Evolutionary conservation across 2,888 invertebrate genomes (phyloP), one percentile per base, ranked within the genome.

Genomic region (Drosophila anomalipes): DNA sequence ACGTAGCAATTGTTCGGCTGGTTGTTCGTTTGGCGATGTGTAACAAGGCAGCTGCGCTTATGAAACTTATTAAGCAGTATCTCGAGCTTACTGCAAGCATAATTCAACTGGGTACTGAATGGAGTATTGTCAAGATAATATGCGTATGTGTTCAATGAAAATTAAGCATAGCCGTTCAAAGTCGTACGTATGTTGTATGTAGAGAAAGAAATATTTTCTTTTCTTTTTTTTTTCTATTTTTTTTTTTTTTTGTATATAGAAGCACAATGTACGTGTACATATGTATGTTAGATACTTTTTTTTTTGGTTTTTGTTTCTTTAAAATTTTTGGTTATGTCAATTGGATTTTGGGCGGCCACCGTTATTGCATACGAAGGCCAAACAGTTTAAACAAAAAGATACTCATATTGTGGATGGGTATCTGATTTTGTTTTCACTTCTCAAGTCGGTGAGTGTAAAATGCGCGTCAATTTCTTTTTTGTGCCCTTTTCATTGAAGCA

Each of bases 21-120:
- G 64, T 82, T 86, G 82, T 82, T 87, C 70, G 85, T 81, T 86
- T 72, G 87, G 85, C 78, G 84, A 86, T 86, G 82, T 86, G 84
- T 82, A 84, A 82, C 87, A 84, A 84, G 81, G 87, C 84, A 86
- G 87, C 85, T 81, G 85, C 81, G 82, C 83, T 81, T 49, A 41
- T 44, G 52, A 54, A 52, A 39, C 30, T 30, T 57, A 22, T 66
- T 56, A 26, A 32, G 10, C 39, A 33, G 30, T 37, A 49, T n/a
- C 39, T 56, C 56, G 56, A 56, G 19, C 56, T 56, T 22, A 56
- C 54, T 37, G 54, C 54, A 37, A 47, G 16, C 54, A 35, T 37
- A 26, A 22, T 47, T 47, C 47, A 49, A 56, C 37, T 56, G 30
- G 30, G 16, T 47, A 64, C 12, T 49, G 58, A 52, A 53, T 52